These are phyloP conservation scores for Drosophila paranaensis DNA, from an alignment of 2,888 invertebrate species.

Conservation along the genomic window DNA sequence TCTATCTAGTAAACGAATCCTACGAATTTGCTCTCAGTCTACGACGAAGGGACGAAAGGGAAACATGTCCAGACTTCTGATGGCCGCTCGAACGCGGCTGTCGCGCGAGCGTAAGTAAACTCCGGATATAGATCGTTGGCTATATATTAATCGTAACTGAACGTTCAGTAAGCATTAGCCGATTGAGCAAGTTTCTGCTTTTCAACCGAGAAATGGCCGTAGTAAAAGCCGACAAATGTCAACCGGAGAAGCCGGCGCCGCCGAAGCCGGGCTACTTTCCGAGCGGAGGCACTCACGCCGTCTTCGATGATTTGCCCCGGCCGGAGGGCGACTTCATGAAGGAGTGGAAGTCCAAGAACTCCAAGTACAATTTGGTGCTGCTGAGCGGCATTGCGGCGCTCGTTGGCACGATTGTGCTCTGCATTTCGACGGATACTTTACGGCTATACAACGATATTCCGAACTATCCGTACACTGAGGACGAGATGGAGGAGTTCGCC, in stretches of 20 bases:
- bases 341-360: slow-evolving; percentile 54
- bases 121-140: no score
- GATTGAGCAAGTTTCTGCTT: slow-evolving; percentile 16
- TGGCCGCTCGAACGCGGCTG: slow-evolving; percentile 30
- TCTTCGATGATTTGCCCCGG: slow-evolving; percentile 55
- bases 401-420: slow-evolving; percentile 32
- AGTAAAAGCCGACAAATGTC: slow-evolving; percentile 29
- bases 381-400: slow-evolving; percentile 43
- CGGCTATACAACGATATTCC: slow-evolving; percentile 34
- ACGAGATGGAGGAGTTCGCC: slow-evolving; percentile 60
- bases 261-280: slow-evolving; percentile 47
- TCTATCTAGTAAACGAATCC: slow-evolving; percentile 28
- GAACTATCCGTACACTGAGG: slow-evolving; percentile 65
- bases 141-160: not conserved
- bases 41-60: slow-evolving; percentile 5
- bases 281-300: slow-evolving; percentile 63
- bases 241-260: not conserved
- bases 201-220: slow-evolving; percentile 31
- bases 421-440: slow-evolving; percentile 3
- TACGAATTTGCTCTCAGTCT: slow-evolving; percentile 12
- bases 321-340: slow-evolving; percentile 58
- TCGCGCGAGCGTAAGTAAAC: slow-evolving; percentile 47
- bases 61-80: slow-evolving; percentile 54
- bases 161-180: slow-evolving; percentile 23
- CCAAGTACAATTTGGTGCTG: slow-evolving; percentile 56